Evolutionary conservation across 2,797 vertebrate species (phyloP).

Genomic region (Iguana delicatissima): DNA sequence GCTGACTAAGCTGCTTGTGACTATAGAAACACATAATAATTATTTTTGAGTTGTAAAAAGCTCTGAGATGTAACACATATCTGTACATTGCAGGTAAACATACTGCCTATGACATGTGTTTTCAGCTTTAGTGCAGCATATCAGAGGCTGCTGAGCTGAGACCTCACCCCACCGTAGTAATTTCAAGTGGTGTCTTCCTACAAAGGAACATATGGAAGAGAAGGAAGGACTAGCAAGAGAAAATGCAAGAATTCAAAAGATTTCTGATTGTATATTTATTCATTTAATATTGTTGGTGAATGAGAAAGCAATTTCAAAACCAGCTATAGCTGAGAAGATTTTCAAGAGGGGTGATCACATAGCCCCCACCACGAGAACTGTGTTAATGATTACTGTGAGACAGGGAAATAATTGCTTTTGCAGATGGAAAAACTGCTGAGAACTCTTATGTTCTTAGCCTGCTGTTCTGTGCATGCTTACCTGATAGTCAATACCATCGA

Average conservation of each 20-base stretch:
- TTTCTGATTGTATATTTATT: slow-evolving; percentile 3
- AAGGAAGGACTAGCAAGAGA: background rate
- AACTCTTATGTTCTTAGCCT: background rate
- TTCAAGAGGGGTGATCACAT: background rate
- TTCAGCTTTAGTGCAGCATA: background rate
- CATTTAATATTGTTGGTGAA: background rate
- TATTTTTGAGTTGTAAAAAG: background rate
- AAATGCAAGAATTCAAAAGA: background rate
- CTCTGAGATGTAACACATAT: background rate
- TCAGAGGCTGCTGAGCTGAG: background rate
- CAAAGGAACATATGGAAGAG: background rate
- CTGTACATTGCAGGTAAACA: background rate
- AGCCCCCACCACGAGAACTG: background rate
- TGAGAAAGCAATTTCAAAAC: background rate
- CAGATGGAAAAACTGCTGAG: background rate
- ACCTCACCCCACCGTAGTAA: background rate
- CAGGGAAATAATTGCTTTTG: background rate
- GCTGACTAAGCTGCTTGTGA: background rate
- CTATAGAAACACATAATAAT: too few species aligned
- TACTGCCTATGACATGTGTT: background rate
- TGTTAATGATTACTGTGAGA: background rate
- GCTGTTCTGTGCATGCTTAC: background rate
- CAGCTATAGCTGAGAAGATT: background rate
- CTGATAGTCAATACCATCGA: background rate
- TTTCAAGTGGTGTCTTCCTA: background rate